Percentiles rank a stretch among this genome's conserved stretches.
phyloP scores from a whole-genome alignment of 2,888 invertebrate species.

The Rhyacophila evoluta region DNA sequence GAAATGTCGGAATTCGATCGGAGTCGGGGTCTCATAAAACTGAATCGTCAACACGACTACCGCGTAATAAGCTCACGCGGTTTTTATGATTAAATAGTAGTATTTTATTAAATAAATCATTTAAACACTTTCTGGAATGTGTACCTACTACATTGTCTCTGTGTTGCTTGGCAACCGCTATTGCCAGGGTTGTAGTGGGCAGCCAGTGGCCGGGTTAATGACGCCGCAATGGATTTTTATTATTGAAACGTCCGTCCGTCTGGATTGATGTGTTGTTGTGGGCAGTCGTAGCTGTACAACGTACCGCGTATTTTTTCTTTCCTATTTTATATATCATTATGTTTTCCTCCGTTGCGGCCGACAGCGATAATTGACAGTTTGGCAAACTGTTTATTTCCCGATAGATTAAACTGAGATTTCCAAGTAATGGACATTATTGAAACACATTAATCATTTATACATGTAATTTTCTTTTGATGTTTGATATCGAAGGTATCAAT shows the following conservation, averaged over 20 bases:
- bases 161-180: background rate
- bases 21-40: no score
- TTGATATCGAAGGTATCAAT: background rate
- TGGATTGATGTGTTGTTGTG: constrained; percentile 17
- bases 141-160: background rate
- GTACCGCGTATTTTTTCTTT: background rate
- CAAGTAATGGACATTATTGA: background rate
- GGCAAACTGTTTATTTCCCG: constrained; percentile 21
- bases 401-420: constrained; percentile 22
- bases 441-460: constrained; percentile 1
- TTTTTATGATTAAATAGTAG: no score
- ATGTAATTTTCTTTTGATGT: constrained; percentile 1
- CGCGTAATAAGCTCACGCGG: no score
- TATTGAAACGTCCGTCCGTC: constrained; percentile 19
- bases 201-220: constrained; percentile 1
- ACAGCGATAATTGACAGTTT: constrained; percentile 4
- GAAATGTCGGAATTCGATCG: no score
- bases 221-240: constrained; percentile 24
- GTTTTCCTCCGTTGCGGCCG: background rate
- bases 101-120: no score
- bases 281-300: background rate
- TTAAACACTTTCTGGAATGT: no score
- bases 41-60: no score
- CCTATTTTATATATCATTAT: background rate
- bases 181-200: background rate